These are phyloP conservation scores for Galleria mellonella DNA, from an alignment of 1,140 invertebrate species.

Conservation along the genomic window DNA sequence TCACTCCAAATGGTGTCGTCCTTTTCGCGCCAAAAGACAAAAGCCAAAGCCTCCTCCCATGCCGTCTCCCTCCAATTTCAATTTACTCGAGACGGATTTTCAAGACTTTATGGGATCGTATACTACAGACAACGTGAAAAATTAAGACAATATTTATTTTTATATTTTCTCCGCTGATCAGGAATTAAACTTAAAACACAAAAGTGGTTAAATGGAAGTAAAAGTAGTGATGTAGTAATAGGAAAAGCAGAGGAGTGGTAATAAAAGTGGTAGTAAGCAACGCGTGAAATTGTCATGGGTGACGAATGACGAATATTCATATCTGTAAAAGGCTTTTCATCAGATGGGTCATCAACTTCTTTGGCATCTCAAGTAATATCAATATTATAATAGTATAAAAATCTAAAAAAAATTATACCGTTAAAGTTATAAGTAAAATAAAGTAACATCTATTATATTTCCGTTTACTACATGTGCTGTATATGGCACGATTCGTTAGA, in stretches of 20 bases:
- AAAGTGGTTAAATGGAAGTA: too few relatives aligned
- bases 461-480: slow-evolving; percentile 17
- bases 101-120: slow-evolving; percentile 60
- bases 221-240: too few relatives aligned
- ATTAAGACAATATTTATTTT: slow-evolving; percentile 10
- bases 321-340: too few relatives aligned
- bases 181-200: too few relatives aligned
- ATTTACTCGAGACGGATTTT: slow-evolving; percentile 74
- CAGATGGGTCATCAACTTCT: too few relatives aligned
- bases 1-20: slow-evolving; percentile 55
- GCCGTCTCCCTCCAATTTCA: slow-evolving; percentile 68
- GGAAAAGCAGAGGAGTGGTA: too few relatives aligned
- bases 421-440: background rate
- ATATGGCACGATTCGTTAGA: slow-evolving; percentile 21
- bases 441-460: background rate
- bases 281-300: too few relatives aligned
- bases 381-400: too few relatives aligned
- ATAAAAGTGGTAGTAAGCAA: too few relatives aligned
- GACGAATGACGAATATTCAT: too few relatives aligned
- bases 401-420: too few relatives aligned
- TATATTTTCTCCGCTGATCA: background rate
- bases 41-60: slow-evolving; percentile 11
- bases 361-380: too few relatives aligned
- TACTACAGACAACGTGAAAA: slow-evolving; percentile 29
- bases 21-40: slow-evolving; percentile 27